Percentiles rank a stretch among this genome's conserved stretches.
phyloP scores from a whole-genome alignment of 92 coral and sea anemone species.

The Muricea muricata region DNA sequence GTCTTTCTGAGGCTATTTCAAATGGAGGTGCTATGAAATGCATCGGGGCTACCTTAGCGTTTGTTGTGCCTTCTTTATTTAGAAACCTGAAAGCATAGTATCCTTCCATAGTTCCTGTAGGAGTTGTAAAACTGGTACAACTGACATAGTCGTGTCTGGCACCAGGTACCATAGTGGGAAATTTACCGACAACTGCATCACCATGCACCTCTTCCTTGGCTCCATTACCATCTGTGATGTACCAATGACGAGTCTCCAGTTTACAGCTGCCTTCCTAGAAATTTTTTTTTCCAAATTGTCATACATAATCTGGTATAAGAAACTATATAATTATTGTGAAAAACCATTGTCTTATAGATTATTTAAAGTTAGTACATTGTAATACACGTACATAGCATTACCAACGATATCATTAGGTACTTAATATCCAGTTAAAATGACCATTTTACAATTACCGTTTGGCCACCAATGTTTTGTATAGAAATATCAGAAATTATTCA shows the following conservation, averaged over 20 bases:
- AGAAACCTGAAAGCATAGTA: constrained; percentile 79
- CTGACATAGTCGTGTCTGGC: constrained; percentile 92
- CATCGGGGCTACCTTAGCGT: constrained; percentile 78
- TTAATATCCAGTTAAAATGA: too few species aligned
- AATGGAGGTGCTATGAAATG: constrained; percentile 83
- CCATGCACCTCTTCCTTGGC: constrained; percentile 91
- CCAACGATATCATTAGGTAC: too few species aligned
- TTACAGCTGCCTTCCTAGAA: constrained; percentile 74
- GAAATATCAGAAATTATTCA: too few species aligned
- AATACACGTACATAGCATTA: too few species aligned
- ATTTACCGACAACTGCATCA: constrained; percentile 87
- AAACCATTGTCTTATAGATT: too few species aligned
- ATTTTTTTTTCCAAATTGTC: not conserved
- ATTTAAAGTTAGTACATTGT: too few species aligned
- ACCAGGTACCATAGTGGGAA: constrained; percentile 88
- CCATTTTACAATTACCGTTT: too few species aligned
- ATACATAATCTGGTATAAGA: too few species aligned
- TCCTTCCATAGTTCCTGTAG: constrained; percentile 93
- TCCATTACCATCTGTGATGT: constrained; percentile 84
- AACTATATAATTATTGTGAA: too few species aligned
- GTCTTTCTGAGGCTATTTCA: constrained; percentile 68
- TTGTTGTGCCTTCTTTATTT: constrained; percentile 64
- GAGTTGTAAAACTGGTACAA: constrained; percentile 91
- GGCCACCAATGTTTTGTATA: too few species aligned
- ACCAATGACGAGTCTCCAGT: constrained; percentile 96